Base-by-base conservation (phyloP, 2,113 vertebrate species). In the Eptesicus fuscus region DNA sequence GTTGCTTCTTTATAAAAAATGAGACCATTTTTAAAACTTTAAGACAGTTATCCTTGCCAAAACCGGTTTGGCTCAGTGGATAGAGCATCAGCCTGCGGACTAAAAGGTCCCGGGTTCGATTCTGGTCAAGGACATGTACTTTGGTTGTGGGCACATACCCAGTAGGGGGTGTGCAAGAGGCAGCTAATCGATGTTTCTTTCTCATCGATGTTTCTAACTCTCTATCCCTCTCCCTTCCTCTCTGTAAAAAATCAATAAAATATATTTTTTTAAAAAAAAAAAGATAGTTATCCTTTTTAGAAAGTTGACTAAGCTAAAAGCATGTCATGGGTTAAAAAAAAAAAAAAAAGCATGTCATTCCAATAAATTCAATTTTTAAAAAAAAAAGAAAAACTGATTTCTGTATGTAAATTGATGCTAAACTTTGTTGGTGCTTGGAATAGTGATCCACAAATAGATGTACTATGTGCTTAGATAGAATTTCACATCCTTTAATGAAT, bases 401-500 rank as follows among this genome's bases (percentile, higher is more conserved):
- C n/a, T 67, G 28, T 70, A 59, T 59, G 7, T 61, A 67, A 95
- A 76, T 22, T 77, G 76, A 77, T n/a, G 61, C 7, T 87, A 83
- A 83, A 42, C 47, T 71, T 47, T 82, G 49, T 49, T 76, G 37
- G 20, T 82, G 61, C 47, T 83, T 95, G 37, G 70, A 63, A 76
- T 74, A 28, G 32, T 49, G 37, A 76, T 17, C 53, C 25, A 53
- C 42, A 67, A 87, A 67, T 87, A 51, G 37, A n/a, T 56, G n/a
- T 32, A 47, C 37, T n/a, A 16, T 28, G 23, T 25, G 30, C 30
- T 84, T 71, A 83, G 32, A 59, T 42, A 73, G 32, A 92, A 40
- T 77, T 92, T 88, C 28, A 3, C 59, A 77, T 88, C 47, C 49
- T 53, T 95, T 71, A 70, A 92, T 83, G 40, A 92, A 83, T 88